Percentiles rank a stretch among this genome's conserved stretches.
Evolutionary conservation across 2,797 vertebrate species (phyloP).

Genomic region (Triplophysa bombifrons): DNA sequence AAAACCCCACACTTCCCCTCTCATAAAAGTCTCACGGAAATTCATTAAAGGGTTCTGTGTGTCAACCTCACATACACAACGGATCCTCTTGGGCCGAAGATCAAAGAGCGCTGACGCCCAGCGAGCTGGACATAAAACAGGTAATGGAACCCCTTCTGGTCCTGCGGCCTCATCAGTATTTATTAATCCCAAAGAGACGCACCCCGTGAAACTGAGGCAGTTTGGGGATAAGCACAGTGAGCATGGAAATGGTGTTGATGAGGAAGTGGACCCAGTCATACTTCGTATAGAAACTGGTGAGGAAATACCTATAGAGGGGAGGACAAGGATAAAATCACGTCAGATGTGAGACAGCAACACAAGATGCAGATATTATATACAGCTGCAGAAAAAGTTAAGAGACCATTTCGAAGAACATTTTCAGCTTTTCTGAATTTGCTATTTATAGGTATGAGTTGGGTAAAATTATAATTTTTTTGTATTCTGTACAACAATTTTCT

Average conservation of each 20-base stretch:
- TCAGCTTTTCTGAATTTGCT: too few species aligned
- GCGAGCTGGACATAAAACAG: not conserved
- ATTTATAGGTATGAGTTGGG: too few species aligned
- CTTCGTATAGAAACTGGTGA: conserved; percentile 99
- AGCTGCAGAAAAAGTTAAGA: too few species aligned
- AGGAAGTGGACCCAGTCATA: conserved; percentile 92
- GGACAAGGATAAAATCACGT: conserved; percentile 25
- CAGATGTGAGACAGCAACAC: conserved; percentile 23
- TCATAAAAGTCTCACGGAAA: conserved; percentile 1
- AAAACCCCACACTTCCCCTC: not conserved
- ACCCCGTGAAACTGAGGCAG: conserved; percentile 96
- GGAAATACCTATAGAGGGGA: conserved; percentile 85
- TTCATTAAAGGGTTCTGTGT: not conserved
- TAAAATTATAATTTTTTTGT: too few species aligned
- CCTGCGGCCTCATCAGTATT: conserved; percentile 82
- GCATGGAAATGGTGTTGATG: conserved; percentile 92
- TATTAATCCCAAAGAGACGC: conserved; percentile 96
- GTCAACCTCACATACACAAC: not conserved
- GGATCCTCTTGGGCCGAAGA: conserved; percentile 6
- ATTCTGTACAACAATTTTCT: too few species aligned
- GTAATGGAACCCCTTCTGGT: conserved; percentile 56
- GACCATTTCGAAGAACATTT: too few species aligned
- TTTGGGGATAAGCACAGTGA: conserved; percentile 93
- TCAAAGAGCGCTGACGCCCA: not conserved
- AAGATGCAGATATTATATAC: not conserved